These are phyloP conservation scores for Megaceryle torquata DNA, from an alignment of 2,113 vertebrate species.

Conservation along the genomic window DNA sequence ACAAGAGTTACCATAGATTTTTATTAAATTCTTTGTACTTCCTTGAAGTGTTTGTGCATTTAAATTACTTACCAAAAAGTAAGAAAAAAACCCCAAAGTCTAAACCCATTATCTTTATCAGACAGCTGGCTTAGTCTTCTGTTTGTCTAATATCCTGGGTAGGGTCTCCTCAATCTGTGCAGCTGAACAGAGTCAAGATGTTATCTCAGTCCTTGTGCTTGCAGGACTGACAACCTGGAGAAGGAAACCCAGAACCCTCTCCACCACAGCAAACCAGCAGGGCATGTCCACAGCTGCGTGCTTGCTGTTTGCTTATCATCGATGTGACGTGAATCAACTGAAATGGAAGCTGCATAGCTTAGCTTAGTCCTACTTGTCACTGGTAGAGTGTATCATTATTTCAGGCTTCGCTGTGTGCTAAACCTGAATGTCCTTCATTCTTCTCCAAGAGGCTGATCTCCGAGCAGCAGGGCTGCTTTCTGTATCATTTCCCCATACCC, in stretches of 20 bases:
- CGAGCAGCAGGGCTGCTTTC: background rate
- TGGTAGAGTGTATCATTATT: background rate
- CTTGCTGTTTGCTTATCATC: background rate
- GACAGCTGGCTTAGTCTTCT: background rate
- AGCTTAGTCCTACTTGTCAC: background rate
- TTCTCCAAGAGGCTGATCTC: background rate
- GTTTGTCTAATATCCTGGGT: background rate
- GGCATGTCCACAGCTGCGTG: background rate
- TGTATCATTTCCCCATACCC: fast-evolving
- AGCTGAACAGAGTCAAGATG: background rate
- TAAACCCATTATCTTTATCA: background rate
- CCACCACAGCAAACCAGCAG: background rate
- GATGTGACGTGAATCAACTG: background rate
- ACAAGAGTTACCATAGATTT: background rate
- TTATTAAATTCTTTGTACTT: background rate
- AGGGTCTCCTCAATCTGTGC: background rate
- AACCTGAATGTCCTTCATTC: background rate
- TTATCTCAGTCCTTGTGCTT: background rate
- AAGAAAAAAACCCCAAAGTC: background rate
- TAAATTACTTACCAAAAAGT: background rate
- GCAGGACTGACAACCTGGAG: background rate
- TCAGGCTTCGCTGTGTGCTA: background rate
- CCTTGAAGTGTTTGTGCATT: background rate
- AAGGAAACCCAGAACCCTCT: background rate
- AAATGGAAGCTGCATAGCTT: background rate